Evolutionary conservation across 2,888 invertebrate species (phyloP).

Genomic region (Drosophila nr. fundita): DNA sequence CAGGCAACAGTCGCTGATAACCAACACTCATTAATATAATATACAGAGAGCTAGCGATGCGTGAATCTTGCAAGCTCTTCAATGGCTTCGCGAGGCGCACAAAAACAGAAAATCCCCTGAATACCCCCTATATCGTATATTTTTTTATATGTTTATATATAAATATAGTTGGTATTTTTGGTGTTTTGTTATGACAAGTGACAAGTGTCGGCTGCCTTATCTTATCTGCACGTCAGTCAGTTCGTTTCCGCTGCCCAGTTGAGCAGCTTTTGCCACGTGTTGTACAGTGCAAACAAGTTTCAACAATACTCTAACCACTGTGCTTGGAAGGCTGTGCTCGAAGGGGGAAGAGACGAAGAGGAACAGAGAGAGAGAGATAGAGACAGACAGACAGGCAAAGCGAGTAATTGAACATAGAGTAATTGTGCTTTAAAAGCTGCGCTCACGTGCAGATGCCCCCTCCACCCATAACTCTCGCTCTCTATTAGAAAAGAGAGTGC

Average conservation of each 20-base stretch:
- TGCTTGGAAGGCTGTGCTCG: slow-evolving; percentile 6
- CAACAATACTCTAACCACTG: slow-evolving; percentile 26
- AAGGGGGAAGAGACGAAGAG: background rate
- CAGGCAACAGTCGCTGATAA: slow-evolving; percentile 20
- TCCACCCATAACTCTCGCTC: background rate
- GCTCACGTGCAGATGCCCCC: background rate
- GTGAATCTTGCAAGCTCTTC: slow-evolving; percentile 27
- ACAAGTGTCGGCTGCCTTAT: slow-evolving; percentile 38
- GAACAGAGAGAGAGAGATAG: slow-evolving; percentile 3
- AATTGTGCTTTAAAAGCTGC: background rate
- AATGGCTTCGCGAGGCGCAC: background rate
- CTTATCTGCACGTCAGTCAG: slow-evolving; percentile 45
- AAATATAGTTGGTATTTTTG: slow-evolving; percentile 7
- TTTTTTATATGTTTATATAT: background rate
- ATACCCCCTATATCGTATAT: background rate
- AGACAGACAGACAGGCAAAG: background rate
- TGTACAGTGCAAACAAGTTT: slow-evolving; percentile 8
- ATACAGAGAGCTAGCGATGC: slow-evolving; percentile 27
- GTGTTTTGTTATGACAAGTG: slow-evolving; percentile 20
- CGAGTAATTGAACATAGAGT: background rate
- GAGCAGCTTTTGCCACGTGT: slow-evolving; percentile 41
- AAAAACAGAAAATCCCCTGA: background rate
- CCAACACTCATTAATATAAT: slow-evolving; percentile 4
- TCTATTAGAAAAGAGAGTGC: background rate
- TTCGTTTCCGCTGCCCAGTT: slow-evolving; percentile 35